Conservation (phyloP, 2,797 vertebrate genomes). For the Epinephelus coioides region DNA sequence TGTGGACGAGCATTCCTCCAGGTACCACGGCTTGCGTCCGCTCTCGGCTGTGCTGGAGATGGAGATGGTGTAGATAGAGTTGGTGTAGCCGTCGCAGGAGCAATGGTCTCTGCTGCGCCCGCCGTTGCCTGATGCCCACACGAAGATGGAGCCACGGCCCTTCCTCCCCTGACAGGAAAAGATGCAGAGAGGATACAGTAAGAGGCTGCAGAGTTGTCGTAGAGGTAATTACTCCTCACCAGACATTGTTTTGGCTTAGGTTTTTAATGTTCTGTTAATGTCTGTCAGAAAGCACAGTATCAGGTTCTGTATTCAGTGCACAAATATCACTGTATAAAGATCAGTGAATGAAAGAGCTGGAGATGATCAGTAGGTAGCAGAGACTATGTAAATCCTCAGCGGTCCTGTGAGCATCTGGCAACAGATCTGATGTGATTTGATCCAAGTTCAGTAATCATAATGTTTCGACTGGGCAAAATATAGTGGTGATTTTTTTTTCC, state of each 20-base stretch:
- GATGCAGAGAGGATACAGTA: conserved; percentile 35
- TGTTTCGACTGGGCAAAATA: conserved; percentile 32
- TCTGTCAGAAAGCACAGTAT: not conserved
- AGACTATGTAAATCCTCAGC: conserved; percentile 14
- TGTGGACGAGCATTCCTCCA: conserved; percentile 97
- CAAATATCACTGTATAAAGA: conserved; percentile 19
- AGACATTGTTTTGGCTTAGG: conserved; percentile 11
- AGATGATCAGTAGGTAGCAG: conserved; percentile 19
- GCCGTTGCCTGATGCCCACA: conserved; percentile 98
- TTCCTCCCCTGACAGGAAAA: conserved; percentile 91
- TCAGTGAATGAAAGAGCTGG: conserved; percentile 2
- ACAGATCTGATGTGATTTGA: conserved; percentile 38
- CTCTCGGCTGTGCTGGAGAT: conserved; percentile 99
- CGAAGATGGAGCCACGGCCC: conserved; percentile 95
- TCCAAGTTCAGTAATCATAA: conserved; percentile 35
- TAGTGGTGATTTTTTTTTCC: conserved; percentile 1
- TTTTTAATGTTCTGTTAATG: conserved; percentile 19
- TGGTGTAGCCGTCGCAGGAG: conserved; percentile 98
- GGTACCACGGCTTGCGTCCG: conserved; percentile 97
- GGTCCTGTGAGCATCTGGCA: conserved; percentile 36
- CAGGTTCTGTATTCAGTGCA: conserved; percentile 5
- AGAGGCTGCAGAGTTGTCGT: not conserved
- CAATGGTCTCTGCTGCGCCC: conserved; percentile 98
- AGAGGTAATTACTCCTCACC: conserved; percentile 2
- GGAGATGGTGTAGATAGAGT: conserved; percentile 99